Evolutionary conservation across 2,797 vertebrate genomes (phyloP).

Genomic region (Enteromius treurensis): DNA sequence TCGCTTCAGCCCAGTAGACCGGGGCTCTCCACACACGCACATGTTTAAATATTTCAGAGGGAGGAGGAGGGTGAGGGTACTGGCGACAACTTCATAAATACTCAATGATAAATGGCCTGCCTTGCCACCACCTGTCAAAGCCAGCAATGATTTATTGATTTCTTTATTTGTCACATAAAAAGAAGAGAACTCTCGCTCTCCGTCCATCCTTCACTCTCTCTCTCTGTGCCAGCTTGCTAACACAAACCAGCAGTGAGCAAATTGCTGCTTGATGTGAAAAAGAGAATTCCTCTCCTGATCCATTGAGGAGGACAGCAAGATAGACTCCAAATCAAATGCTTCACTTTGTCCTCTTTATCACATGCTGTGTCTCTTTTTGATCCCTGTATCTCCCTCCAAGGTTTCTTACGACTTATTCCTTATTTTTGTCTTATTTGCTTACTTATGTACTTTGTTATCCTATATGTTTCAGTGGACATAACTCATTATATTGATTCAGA

Average conservation of each 20-base stretch:
- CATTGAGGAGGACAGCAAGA: constrained; percentile 36
- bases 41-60: constrained; percentile 80
- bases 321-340: constrained; percentile 41
- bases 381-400: constrained; percentile 1
- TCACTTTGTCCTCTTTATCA: constrained; percentile 29
- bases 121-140: constrained; percentile 73
- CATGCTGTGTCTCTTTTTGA: constrained; percentile 5
- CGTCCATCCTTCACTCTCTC: constrained; percentile 44
- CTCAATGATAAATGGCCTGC: constrained; percentile 75
- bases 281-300: constrained; percentile 57
- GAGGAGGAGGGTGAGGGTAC: constrained; percentile 58
- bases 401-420: background rate
- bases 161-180: constrained; percentile 82
- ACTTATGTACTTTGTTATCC: background rate
- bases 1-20: constrained; percentile 64
- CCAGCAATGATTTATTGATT: constrained; percentile 82
- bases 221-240: constrained; percentile 49
- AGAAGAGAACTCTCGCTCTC: constrained; percentile 62
- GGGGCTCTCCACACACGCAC: constrained; percentile 74
- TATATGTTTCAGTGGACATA: constrained; percentile 14
- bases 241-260: constrained; percentile 58
- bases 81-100: constrained; percentile 78
- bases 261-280: constrained; percentile 63
- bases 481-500: background rate
- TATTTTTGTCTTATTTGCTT: background rate